phyloP scores from a whole-genome alignment of 2,797 vertebrate genomes.

The Falco novaeseelandiae region DNA sequence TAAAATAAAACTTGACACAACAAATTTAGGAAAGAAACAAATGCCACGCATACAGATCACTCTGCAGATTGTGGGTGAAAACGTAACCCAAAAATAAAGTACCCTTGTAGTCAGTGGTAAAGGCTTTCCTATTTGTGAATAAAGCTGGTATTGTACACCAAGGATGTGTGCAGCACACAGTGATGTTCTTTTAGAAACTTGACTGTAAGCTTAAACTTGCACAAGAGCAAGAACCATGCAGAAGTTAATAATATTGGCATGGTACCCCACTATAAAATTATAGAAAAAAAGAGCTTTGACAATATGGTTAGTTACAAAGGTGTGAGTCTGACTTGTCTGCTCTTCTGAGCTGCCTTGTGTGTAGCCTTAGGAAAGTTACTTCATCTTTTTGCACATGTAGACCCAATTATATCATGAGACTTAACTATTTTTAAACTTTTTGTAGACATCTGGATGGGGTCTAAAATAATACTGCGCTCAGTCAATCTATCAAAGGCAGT shows the following conservation, averaged over 20 bases:
- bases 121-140: background rate
- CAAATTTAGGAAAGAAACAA: slow-evolving; percentile 21
- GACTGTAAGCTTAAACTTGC: background rate
- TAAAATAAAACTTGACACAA: background rate
- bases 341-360: slow-evolving; percentile 2
- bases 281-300: background rate
- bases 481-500: background rate
- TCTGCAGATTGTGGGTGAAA: background rate
- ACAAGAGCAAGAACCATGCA: slow-evolving; percentile 6
- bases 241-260: background rate
- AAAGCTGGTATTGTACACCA: slow-evolving; percentile 25
- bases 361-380: slow-evolving; percentile 29
- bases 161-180: background rate
- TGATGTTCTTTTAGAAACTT: background rate
- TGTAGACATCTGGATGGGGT: background rate
- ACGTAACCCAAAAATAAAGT: slow-evolving; percentile 50
- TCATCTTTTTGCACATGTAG: slow-evolving; percentile 6
- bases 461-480: background rate
- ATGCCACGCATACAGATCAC: background rate
- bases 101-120: background rate
- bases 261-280: background rate
- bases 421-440: background rate
- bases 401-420: background rate
- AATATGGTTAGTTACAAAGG: background rate
- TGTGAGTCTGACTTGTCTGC: background rate